Evolutionary conservation across 2,797 vertebrate species (phyloP).

Genomic region (Scarus forsteni): DNA sequence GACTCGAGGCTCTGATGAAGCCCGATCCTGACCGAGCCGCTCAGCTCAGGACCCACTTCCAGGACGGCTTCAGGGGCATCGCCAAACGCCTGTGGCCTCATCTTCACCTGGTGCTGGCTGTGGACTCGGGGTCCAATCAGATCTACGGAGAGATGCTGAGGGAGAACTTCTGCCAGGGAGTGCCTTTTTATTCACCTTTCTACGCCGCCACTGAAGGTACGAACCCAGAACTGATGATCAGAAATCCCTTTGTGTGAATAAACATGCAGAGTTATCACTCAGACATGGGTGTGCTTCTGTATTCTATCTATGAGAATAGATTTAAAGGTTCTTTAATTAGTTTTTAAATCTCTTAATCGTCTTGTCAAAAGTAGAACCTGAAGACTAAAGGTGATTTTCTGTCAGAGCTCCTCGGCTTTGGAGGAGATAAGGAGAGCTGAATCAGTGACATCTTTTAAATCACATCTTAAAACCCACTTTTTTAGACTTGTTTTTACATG

Average conservation of each 20-base stretch:
- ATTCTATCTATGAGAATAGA: no score
- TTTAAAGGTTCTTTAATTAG: no score
- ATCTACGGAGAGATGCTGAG: constrained; percentile 87
- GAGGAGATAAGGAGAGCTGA: no score
- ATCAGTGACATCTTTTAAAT: no score
- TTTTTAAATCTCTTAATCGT: no score
- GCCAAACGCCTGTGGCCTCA: constrained; percentile 89
- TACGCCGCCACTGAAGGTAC: constrained; percentile 90
- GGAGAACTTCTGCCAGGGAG: constrained; percentile 86
- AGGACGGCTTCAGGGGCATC: constrained; percentile 85
- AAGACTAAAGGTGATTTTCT: no score
- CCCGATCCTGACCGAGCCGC: constrained; percentile 83
- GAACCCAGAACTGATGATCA: neutral
- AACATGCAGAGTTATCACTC: no score
- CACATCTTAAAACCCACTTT: no score
- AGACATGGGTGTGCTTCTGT: no score
- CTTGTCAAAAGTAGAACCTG: no score
- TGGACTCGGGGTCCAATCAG: constrained; percentile 86
- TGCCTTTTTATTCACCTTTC: constrained; percentile 91
- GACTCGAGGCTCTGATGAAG: constrained; percentile 77
- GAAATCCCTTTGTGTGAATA: neutral
- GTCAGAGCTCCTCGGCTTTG: no score
- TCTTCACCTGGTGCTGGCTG: constrained; percentile 88
- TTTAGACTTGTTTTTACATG: no score
- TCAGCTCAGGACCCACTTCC: constrained; percentile 81